These are phyloP conservation scores for Ardeotis arabs DNA, from an alignment of 2,113 vertebrate species.

Conservation along the genomic window DNA sequence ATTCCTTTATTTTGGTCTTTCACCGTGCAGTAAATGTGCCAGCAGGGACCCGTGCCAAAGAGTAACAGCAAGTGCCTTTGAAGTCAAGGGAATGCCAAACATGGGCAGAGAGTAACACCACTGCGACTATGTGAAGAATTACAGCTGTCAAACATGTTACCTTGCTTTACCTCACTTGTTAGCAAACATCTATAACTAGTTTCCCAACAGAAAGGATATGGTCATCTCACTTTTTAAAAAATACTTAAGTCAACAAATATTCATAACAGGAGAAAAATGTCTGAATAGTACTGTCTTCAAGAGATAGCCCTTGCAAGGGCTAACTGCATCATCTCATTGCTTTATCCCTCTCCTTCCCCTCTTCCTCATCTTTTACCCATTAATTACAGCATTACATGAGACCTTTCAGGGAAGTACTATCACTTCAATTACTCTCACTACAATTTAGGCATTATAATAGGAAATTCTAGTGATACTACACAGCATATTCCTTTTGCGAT, in stretches of 20 bases:
- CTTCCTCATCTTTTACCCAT: not conserved
- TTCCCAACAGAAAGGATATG: not conserved
- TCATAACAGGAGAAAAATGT: not conserved
- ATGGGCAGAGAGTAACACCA: not conserved
- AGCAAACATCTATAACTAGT: not conserved
- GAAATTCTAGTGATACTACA: not conserved
- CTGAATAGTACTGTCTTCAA: not conserved
- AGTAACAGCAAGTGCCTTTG: not conserved
- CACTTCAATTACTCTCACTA: not conserved
- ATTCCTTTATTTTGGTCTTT: not conserved
- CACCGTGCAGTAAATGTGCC: not conserved
- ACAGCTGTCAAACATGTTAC: not conserved
- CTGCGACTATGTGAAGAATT: not conserved
- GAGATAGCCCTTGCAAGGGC: not conserved
- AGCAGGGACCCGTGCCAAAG: not conserved
- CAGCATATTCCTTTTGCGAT: not conserved
- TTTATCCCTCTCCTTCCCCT: not conserved
- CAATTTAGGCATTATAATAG: not conserved
- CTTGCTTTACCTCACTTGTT: not conserved
- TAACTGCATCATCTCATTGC: not conserved
- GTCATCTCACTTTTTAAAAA: not conserved
- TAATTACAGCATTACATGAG: not conserved
- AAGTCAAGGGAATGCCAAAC: not conserved
- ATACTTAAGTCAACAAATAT: not conserved
- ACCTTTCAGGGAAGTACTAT: not conserved